Base-by-base conservation (phyloP, 2,113 vertebrate species). In the Tachysurus fulvidraco region DNA sequence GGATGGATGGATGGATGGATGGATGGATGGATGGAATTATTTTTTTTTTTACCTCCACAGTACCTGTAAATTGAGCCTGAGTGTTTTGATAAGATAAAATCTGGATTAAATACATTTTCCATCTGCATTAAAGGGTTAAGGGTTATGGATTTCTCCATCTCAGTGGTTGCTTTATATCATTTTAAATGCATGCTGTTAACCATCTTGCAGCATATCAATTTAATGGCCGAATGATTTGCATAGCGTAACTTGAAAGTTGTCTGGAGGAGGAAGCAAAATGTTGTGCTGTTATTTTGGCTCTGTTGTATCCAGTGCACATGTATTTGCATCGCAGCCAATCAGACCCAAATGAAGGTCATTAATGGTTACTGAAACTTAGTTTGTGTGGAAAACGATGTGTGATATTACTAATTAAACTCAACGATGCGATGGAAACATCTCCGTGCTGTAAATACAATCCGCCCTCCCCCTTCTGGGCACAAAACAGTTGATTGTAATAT, bases 381-480 rank as follows among this genome's bases (percentile, higher is more conserved):
- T 64, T 79, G 81, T 83, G 87, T 85, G 59, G 83, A 85, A 87
- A 92, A 88, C 83, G 71, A 69, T 82, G 82, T 83, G 84, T 89
- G 87, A 91, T 88, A 83, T 86, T 86, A 86, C 87, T 89, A 91
- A 89, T 91, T 91, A 89, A 91, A 90, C 46, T 85, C 87, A 85
- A 87, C 83, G 81, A 88, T 85, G 85, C 71, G n/a, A 55, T 14
- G 4, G 84, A 81, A 65, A 57, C 71, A 77, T 85, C 71, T 89
- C 69, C 55, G 73, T 87, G 84, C 87, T 88, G 77, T 87, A 90
- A 89, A 88, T 87, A 88, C 77, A 86, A 85, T 46, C 81, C 73
- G 46, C 8, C 83, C 73, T 10, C 1, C n/a, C 25, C 16, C 10
- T 41, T 41, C 41, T 44, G 64, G 65, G 85, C 19, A 54, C 80